Base-by-base conservation (phyloP, 2,888 invertebrate genomes). In the Neria commutata region DNA sequence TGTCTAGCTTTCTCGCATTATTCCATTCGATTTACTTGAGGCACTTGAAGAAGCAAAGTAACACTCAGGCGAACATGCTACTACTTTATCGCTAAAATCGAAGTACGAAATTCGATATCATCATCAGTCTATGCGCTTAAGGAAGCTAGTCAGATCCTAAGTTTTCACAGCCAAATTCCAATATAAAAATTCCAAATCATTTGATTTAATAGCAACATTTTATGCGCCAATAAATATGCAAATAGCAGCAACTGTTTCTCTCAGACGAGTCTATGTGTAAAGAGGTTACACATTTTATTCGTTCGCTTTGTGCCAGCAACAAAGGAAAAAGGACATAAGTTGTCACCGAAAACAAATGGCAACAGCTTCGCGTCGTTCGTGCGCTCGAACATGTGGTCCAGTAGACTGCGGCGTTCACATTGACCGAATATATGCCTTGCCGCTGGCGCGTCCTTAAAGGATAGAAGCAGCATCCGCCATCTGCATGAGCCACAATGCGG, bases 151-250 rank as follows among this genome's bases (percentile, higher is more conserved):
- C n/a, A n/a, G n/a, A n/a, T n/a, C n/a, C n/a, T n/a, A n/a, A n/a
- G n/a, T n/a, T n/a, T n/a, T n/a, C n/a, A n/a, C n/a, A n/a, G 26
- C 45, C 37, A 46, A 56, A 52, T 29, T 29, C 25, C 37, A n/a
- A n/a, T n/a, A 25, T 52, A 48, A 52, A 34, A 54, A 40, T 58
- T 54, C 54, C 58, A 58, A 34, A 54, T 53, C 58, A 53, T 58
- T 58, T 58, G 24, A 53, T 58, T 58, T 53, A 58, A 58, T 42
- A 45, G 54, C 49, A 46, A 54, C 58, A 49, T n/a, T 46, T 26
- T 54, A n/a, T 45, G 37, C 58, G 58, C 58, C 58, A 58, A 54
- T 33, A 58, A 58, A 25, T 33, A 58, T 54, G 54, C 54, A 34
- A 58, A 51, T 33, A 21, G 3, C 19, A 50, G 42, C 26, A 19